Conservation (phyloP, 2,888 invertebrate genomes). For the Oxystoma pomonae region DNA sequence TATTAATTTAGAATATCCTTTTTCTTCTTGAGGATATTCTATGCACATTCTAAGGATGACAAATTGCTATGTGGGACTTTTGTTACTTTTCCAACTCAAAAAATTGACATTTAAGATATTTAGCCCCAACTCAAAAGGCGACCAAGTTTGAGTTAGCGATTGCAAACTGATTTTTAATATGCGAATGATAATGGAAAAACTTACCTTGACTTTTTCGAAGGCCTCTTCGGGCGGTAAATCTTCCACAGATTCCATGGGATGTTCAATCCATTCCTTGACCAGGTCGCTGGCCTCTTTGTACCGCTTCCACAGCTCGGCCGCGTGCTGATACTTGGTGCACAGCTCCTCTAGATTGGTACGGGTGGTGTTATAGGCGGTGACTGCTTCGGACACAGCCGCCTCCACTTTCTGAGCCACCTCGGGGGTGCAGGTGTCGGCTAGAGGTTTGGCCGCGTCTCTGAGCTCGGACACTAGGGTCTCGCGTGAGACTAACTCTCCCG, state of each 20-base stretch:
- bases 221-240: slow-evolving; percentile 69
- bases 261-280: slow-evolving; percentile 71
- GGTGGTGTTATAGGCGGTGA: slow-evolving; percentile 77
- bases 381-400: slow-evolving; percentile 73
- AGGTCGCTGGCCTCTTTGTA: slow-evolving; percentile 76
- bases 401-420: slow-evolving; percentile 69
- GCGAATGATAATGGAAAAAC: slow-evolving; percentile 14
- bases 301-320: slow-evolving; percentile 75
- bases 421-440: slow-evolving; percentile 65
- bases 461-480: slow-evolving; percentile 71
- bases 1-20: too few species aligned
- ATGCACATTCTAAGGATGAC: too few species aligned
- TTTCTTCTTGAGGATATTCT: too few species aligned
- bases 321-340: slow-evolving; percentile 73
- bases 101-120: too few species aligned
- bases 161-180: too few species aligned
- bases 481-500: slow-evolving; percentile 69
- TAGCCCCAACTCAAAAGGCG: too few species aligned
- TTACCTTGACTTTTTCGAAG: slow-evolving; percentile 67
- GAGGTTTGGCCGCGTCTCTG: slow-evolving; percentile 64
- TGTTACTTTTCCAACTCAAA: too few species aligned
- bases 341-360: slow-evolving; percentile 70
- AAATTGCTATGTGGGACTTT: too few species aligned
- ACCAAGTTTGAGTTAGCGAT: too few species aligned
- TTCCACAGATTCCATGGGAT: slow-evolving; percentile 68